Base-by-base conservation (phyloP, 2,797 vertebrate species). In the Enteromius anoplus region DNA sequence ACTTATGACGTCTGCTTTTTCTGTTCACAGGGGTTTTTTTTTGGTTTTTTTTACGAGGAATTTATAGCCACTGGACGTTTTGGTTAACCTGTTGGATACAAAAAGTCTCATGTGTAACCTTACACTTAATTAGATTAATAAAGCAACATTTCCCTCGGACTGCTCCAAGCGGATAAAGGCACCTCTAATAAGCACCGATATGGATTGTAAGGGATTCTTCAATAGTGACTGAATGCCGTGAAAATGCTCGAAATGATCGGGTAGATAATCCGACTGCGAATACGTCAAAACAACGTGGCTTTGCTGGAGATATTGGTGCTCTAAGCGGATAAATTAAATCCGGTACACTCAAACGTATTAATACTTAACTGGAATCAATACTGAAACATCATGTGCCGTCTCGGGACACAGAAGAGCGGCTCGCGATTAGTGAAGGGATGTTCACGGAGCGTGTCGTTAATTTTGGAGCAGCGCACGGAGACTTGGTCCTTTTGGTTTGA, bases 291-390 rank as follows among this genome's bases (percentile, higher is more conserved):
- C 65, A 85, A 68, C 68, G 23, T 37, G 75, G 84, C 34, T 82
- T 85, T 85, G 82, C 75, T 17, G 77, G 70, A 66, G 79, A 71
- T 81, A 85, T 70, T 72, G 32, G 10, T 15, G 40, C 53, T 76
- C 34, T 81, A 82, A 82, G 60, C 80, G 75, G 84, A 85, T 85
- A 60, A 75, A 78, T 78, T 82, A 64, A 85, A 85, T 85, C 78
- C 78, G 47, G 21, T 26, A 76, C 78, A 69, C 62, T 75, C 60
- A 69, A 85, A 76, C 76, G 75, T 66, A 82, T 82, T 79, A 73
- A 68, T 79, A 82, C 75, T 73, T 79, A 11, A 32, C 60, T 37
- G 55, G 73, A 65, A 85, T 85, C 84, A 60, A 82, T 85, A 78
- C n/a, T 17, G 26, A 69, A 71, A 19, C 66, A 78, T 15, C 65